phyloP scores from a whole-genome alignment of 2,888 invertebrate genomes.

The Leptinotarsa peninsularis region DNA sequence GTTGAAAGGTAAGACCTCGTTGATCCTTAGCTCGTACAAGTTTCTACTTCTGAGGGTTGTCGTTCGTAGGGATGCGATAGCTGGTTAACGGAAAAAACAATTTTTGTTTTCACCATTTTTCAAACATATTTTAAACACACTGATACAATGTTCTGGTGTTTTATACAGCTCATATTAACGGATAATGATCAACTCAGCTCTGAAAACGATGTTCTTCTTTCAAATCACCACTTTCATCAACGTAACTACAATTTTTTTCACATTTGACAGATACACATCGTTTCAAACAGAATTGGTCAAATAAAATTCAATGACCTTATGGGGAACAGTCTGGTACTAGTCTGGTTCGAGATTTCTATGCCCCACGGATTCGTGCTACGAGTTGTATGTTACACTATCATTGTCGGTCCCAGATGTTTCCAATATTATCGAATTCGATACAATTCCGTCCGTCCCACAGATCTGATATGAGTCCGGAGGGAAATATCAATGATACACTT shows the following conservation, averaged over 20 bases:
- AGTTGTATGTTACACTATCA: not conserved
- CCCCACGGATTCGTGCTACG: not conserved
- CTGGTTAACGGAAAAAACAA: too few relatives aligned
- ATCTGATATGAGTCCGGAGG: not conserved
- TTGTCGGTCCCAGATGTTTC: slow-evolving; percentile 11
- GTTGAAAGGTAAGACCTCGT: too few relatives aligned
- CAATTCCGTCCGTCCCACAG: slow-evolving; percentile 13
- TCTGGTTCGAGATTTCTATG: not conserved
- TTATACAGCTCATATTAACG: not conserved
- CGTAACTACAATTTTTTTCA: not conserved
- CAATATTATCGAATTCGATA: slow-evolving; percentile 20
- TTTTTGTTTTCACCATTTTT: too few relatives aligned
- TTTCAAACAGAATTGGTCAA: not conserved
- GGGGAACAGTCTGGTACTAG: not conserved
- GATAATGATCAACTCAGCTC: not conserved
- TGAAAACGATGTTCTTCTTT: not conserved
- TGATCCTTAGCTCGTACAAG: too few relatives aligned
- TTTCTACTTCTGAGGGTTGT: too few relatives aligned
- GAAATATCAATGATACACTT: slow-evolving; percentile 10
- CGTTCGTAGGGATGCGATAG: too few relatives aligned
- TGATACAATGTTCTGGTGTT: too few relatives aligned
- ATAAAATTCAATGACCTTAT: slow-evolving; percentile 2
- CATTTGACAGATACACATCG: not conserved
- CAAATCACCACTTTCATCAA: not conserved
- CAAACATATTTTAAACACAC: too few relatives aligned